Conservation (phyloP, 1,140 invertebrate species). For the Acarapis woodi region DNA sequence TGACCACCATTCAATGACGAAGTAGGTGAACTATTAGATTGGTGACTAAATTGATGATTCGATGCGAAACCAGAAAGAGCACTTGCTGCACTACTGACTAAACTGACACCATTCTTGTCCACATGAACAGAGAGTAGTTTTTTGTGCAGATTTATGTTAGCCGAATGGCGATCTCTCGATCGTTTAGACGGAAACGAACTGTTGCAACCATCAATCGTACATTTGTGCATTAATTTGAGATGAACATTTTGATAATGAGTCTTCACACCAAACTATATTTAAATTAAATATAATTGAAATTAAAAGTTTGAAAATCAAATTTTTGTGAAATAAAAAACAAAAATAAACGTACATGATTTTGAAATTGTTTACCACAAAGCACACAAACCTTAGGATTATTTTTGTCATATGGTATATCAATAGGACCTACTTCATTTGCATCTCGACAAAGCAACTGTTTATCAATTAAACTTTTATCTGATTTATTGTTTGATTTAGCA, state of each 20-base stretch:
- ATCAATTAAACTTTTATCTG: too few species aligned
- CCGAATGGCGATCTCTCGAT: slow-evolving; percentile 65
- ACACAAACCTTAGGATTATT: slow-evolving; percentile 55
- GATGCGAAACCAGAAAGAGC: slow-evolving; percentile 1
- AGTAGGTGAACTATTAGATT: background rate
- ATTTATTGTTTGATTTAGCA: too few species aligned
- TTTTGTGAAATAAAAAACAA: too few species aligned
- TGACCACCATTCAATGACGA: too few species aligned
- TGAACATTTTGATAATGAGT: slow-evolving; percentile 86
- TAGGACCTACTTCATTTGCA: slow-evolving; percentile 10
- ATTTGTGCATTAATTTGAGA: slow-evolving; percentile 80
- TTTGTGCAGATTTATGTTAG: slow-evolving; percentile 64
- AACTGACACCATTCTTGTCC: slow-evolving; percentile 13
- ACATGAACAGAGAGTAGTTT: slow-evolving; percentile 45
- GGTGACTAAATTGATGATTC: background rate
- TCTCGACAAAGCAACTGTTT: slow-evolving; percentile 15
- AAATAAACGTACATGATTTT: too few species aligned
- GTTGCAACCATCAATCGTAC: slow-evolving; percentile 80
- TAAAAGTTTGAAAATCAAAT: too few species aligned
- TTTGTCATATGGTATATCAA: slow-evolving; percentile 44
- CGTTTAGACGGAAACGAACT: slow-evolving; percentile 81
- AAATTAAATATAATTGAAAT: too few species aligned
- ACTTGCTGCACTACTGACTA: slow-evolving; percentile 17
- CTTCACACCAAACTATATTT: slow-evolving; percentile 82
- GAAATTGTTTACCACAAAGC: slow-evolving; percentile 71